Percentiles rank a stretch among this genome's conserved stretches.
Conservation (phyloP, 2,888 invertebrate species). For the Poecilobothrus nobilitatus region DNA sequence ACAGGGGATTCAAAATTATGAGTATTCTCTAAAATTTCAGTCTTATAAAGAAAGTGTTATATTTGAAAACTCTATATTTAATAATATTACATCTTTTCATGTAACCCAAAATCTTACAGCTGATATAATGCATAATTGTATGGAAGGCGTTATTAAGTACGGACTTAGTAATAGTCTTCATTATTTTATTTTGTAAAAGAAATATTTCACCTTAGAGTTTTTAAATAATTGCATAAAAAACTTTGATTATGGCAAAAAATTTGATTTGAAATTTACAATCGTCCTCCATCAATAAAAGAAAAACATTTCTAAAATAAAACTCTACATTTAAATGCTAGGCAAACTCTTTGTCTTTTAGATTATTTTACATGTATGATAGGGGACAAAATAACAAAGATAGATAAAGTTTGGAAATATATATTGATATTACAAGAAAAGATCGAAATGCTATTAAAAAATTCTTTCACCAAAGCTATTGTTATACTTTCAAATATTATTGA, state of each 20-base stretch:
- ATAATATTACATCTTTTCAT: slow-evolving; percentile 11
- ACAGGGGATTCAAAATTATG: too few species aligned
- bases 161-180: slow-evolving; percentile 12
- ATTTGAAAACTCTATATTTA: slow-evolving; percentile 14
- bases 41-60: slow-evolving; percentile 10
- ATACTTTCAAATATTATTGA: slow-evolving; percentile 7
- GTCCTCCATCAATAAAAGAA: slow-evolving; percentile 9
- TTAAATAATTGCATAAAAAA: slow-evolving; percentile 15
- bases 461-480: slow-evolving; percentile 7
- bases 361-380: slow-evolving; percentile 12
- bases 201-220: slow-evolving; percentile 13
- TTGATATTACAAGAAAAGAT: slow-evolving; percentile 10
- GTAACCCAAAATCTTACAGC: slow-evolving; percentile 9
- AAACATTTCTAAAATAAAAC: slow-evolving; percentile 9
- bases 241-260: slow-evolving; percentile 16
- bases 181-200: slow-evolving; percentile 12
- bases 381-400: slow-evolving; percentile 10
- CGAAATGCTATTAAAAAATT: neutral
- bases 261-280: slow-evolving; percentile 14
- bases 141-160: slow-evolving; percentile 14
- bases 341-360: neutral
- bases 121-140: slow-evolving; percentile 16
- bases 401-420: slow-evolving; percentile 15
- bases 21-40: too few species aligned
- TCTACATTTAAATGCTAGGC: neutral